Conservation (phyloP, 1,140 invertebrate genomes). For the Lineus longissimus region DNA sequence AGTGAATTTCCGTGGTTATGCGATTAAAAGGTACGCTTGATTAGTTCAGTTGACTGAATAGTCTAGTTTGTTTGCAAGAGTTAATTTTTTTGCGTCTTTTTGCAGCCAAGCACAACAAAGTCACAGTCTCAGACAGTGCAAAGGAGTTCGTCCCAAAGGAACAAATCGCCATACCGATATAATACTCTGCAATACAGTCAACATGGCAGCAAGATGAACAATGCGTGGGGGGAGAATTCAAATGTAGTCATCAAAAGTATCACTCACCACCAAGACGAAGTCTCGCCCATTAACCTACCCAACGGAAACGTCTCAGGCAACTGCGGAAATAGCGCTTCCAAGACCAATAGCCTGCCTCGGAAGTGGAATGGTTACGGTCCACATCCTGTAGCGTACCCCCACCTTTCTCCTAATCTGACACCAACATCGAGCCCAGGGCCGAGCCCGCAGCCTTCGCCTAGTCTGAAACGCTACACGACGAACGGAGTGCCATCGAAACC, state of each 20-base stretch:
- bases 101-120: too few relatives aligned
- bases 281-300: background rate
- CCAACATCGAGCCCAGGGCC: constrained; percentile 6
- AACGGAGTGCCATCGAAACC: constrained; percentile 55
- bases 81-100: too few relatives aligned
- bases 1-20: too few relatives aligned
- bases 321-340: background rate
- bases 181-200: too few relatives aligned
- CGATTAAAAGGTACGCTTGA: too few relatives aligned
- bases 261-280: background rate
- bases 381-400: background rate
- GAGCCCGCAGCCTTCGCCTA: constrained; percentile 41
- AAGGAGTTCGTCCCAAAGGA: too few relatives aligned
- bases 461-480: constrained; percentile 26
- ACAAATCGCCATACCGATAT: too few relatives aligned
- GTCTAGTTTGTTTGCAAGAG: too few relatives aligned
- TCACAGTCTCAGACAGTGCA: too few relatives aligned
- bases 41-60: too few relatives aligned
- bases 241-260: background rate
- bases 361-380: background rate
- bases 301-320: background rate
- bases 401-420: background rate
- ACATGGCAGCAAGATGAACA: too few relatives aligned
- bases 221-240: background rate
- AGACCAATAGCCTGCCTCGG: background rate